phyloP scores from a whole-genome alignment of 1,140 invertebrate genomes.

The Ips typographus region DNA sequence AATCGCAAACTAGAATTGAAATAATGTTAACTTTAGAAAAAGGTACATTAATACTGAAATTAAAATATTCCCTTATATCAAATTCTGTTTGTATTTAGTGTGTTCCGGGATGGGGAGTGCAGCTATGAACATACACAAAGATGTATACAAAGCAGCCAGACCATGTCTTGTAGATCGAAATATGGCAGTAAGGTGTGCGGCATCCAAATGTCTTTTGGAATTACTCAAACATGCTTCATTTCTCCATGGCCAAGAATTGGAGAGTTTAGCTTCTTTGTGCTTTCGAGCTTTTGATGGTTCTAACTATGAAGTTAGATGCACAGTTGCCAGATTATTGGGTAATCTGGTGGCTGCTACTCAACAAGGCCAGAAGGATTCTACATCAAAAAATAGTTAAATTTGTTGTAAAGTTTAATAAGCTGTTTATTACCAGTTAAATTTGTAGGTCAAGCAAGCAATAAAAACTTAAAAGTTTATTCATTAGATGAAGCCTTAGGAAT shows the following conservation, averaged over 20 bases:
- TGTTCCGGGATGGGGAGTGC: conserved; percentile 86
- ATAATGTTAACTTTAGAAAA: conserved; percentile 96
- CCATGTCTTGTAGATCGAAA: conserved; percentile 85
- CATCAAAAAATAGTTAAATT: conserved; percentile 52
- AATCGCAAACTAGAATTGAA: conserved; percentile 94
- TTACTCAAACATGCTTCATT: conserved; percentile 88
- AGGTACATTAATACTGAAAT: conserved; percentile 52
- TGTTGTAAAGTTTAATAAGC: background rate
- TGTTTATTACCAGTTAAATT: conserved; percentile 1
- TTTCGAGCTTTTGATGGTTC: conserved; percentile 91
- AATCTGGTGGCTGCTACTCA: conserved; percentile 84
- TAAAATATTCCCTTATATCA: background rate
- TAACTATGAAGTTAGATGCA: conserved; percentile 91
- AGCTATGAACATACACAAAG: conserved; percentile 84
- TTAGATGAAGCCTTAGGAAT: conserved; percentile 91
- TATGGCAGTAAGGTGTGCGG: conserved; percentile 86
- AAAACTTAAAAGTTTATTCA: conserved; percentile 63
- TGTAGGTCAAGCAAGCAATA: conserved; percentile 47
- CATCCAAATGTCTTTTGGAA: conserved; percentile 85
- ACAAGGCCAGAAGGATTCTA: conserved; percentile 54
- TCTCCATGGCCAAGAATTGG: conserved; percentile 86
- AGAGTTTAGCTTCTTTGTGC: conserved; percentile 85
- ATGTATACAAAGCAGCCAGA: conserved; percentile 86
- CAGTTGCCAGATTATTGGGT: conserved; percentile 89
- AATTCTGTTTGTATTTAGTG: conserved; percentile 48